Conservation (phyloP, 2,113 vertebrate genomes). For the Synchiropus splendidus region DNA sequence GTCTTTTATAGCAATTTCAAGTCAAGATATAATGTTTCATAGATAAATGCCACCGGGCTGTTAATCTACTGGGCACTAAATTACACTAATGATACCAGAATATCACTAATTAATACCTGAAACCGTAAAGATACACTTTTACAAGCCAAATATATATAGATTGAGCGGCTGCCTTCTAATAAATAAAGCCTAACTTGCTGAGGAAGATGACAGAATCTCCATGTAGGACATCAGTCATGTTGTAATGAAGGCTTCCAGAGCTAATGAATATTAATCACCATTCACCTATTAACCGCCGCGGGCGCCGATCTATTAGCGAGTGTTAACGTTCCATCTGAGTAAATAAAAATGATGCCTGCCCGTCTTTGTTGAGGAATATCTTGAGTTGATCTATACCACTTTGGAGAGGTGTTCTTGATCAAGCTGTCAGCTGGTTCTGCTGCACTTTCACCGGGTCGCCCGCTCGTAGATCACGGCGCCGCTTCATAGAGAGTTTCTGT, state of each 20-base stretch:
- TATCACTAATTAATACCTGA: constrained; percentile 67
- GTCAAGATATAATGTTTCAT: constrained; percentile 71
- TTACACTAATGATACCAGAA: constrained; percentile 69
- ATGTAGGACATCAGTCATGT: constrained; percentile 4
- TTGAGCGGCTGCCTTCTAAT: too few relatives aligned
- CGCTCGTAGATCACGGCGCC: constrained; percentile 37
- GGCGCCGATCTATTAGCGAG: too few relatives aligned
- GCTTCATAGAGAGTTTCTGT: constrained; percentile 55
- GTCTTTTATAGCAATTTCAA: constrained; percentile 70
- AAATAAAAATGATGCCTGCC: constrained; percentile 7
- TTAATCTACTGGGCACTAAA: constrained; percentile 66
- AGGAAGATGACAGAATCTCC: constrained; percentile 35
- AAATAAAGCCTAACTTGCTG: constrained; percentile 17
- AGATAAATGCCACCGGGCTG: constrained; percentile 67
- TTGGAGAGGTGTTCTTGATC: constrained; percentile 50
- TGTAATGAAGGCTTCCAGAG: constrained; percentile 1
- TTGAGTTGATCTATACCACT: constrained; percentile 39
- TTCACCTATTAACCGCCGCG: too few relatives aligned
- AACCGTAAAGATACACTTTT: constrained; percentile 58
- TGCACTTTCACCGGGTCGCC: constrained; percentile 52
- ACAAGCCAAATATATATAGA: constrained; percentile 38
- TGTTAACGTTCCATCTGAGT: too few relatives aligned
- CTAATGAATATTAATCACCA: constrained; percentile 1
- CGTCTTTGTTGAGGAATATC: constrained; percentile 11
- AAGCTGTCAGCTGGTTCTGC: constrained; percentile 50